A percentile compares a stretch with the other conserved stretches of the same genome.
These are phyloP conservation scores for Menidia menidia DNA, from an alignment of 2,797 vertebrate genomes.

Conservation along the genomic window DNA sequence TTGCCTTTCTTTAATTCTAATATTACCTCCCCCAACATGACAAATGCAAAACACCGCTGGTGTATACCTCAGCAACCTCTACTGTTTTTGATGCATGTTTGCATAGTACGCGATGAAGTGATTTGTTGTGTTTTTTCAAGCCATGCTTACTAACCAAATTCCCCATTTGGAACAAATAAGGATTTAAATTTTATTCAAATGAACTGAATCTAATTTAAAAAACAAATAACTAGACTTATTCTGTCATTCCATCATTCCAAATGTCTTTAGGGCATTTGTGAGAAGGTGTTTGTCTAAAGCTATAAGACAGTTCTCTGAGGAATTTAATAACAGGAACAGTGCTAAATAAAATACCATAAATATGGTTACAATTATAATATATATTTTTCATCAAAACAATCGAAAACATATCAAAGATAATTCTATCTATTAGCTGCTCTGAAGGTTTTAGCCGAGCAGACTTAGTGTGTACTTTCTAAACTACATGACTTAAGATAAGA, in stretches of 20 bases:
- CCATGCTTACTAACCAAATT: slow-evolving; percentile 63
- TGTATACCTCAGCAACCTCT: slow-evolving; percentile 25
- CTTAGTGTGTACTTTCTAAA: neutral
- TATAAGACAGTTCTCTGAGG: neutral
- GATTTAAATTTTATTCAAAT: slow-evolving; percentile 76
- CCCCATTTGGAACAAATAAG: slow-evolving; percentile 10
- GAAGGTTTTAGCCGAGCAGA: slow-evolving; percentile 2
- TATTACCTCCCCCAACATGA: slow-evolving; percentile 31
- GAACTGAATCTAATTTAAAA: slow-evolving; percentile 15
- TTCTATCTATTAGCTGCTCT: neutral
- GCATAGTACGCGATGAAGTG: slow-evolving; percentile 57
- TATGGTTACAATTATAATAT: neutral
- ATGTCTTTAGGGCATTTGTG: neutral
- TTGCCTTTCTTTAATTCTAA: slow-evolving; percentile 5
- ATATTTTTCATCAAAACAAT: neutral
- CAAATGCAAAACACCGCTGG: slow-evolving; percentile 60
- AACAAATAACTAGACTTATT: neutral
- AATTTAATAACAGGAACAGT: neutral
- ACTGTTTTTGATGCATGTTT: slow-evolving; percentile 52
- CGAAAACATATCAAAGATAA: no score
- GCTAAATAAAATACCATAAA: neutral
- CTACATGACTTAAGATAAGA: slow-evolving; percentile 13
- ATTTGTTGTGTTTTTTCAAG: slow-evolving; percentile 48
- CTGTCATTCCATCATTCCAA: neutral
- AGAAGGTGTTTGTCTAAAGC: neutral